Conservation (phyloP, 2,113 vertebrate species). For the Mirounga angustirostris region DNA sequence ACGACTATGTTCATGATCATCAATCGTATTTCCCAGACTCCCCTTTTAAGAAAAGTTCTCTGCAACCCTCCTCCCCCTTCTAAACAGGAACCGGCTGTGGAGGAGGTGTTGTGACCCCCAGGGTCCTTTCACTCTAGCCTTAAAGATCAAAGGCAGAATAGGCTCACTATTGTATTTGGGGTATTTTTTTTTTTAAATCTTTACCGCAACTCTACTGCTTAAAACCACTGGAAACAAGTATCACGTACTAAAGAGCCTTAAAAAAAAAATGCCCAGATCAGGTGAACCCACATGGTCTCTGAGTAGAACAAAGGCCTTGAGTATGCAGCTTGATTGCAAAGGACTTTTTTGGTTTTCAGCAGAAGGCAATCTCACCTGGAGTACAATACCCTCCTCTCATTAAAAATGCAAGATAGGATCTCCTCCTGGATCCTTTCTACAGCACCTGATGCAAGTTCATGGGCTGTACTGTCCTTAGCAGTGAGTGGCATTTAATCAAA, state of each 20-base stretch:
- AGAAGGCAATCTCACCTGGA: constrained; percentile 65
- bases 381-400: constrained; percentile 71
- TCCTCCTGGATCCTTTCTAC: constrained; percentile 61
- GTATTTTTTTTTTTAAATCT: background rate
- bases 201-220: constrained; percentile 58
- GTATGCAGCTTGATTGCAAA: constrained; percentile 50
- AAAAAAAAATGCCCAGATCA: constrained; percentile 70
- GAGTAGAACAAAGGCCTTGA: constrained; percentile 60
- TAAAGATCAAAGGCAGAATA: constrained; percentile 61
- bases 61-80: background rate
- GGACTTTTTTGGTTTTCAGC: constrained; percentile 57
- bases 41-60: constrained; percentile 46
- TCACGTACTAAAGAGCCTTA: constrained; percentile 62
- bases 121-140: background rate
- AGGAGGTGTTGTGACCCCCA: constrained; percentile 36
- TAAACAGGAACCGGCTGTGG: background rate
- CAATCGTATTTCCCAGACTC: constrained; percentile 1
- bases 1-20: background rate
- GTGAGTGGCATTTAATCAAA: constrained; percentile 75
- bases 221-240: constrained; percentile 75
- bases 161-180: constrained; percentile 46
- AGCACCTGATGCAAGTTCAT: constrained; percentile 62
- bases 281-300: constrained; percentile 51
- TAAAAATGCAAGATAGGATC: constrained; percentile 74
- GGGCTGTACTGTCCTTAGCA: background rate